These are phyloP conservation scores for Pedicia rivosa DNA, from an alignment of 2,888 invertebrate genomes.

Conservation along the genomic window DNA sequence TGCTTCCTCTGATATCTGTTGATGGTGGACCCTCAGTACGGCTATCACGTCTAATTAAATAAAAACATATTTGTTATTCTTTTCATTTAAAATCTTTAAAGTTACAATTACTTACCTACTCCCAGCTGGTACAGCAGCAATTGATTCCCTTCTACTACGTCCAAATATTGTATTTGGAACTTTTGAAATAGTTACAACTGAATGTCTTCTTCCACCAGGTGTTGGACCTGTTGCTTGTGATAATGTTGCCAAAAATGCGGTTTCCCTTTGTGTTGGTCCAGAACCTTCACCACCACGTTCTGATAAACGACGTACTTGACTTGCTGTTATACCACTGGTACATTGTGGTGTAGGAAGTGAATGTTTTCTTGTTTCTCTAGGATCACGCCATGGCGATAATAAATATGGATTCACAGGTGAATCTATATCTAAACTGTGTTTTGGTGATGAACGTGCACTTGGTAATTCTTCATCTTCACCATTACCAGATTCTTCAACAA, in stretches of 20 bases:
- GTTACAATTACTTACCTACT: conserved; percentile 22
- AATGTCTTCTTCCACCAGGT: conserved; percentile 63
- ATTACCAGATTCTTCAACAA: conserved; percentile 60
- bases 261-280: conserved; percentile 61
- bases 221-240: conserved; percentile 53
- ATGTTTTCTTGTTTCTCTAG: conserved; percentile 58
- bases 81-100: background rate
- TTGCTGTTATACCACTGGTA: conserved; percentile 71
- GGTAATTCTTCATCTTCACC: conserved; percentile 44
- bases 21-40: conserved; percentile 48
- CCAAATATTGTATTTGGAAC: conserved; percentile 68
- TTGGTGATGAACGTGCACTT: conserved; percentile 34
- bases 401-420: conserved; percentile 69
- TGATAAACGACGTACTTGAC: conserved; percentile 68
- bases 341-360: conserved; percentile 73
- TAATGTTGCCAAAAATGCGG: conserved; percentile 71
- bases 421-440: conserved; percentile 53
- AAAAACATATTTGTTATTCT: background rate
- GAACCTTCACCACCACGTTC: conserved; percentile 60
- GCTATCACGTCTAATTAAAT: conserved; percentile 25
- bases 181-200: conserved; percentile 72
- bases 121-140: conserved; percentile 52
- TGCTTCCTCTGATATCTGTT: conserved; percentile 54
- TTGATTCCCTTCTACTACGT: conserved; percentile 63
- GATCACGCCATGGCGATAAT: conserved; percentile 62